phyloP scores from a whole-genome alignment of 2,888 invertebrate species.

The Erebia aethiops region DNA sequence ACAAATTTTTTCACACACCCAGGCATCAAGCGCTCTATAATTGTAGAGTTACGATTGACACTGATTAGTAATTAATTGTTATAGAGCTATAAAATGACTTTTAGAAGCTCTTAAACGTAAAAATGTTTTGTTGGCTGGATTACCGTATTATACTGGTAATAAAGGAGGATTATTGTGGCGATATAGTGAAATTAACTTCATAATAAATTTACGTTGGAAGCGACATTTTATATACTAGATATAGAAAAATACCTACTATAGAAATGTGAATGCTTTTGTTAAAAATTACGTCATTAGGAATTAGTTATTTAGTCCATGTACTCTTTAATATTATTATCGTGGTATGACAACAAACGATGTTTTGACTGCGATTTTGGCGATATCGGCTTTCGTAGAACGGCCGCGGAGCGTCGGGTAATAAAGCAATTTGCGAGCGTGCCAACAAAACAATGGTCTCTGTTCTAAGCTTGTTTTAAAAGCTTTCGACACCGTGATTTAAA shows the following conservation, averaged over 20 bases:
- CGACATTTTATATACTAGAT: constrained; percentile 47
- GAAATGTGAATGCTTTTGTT: constrained; percentile 34
- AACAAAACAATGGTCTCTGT: constrained; percentile 78
- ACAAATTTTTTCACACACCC: constrained; percentile 68
- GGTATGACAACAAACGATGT: constrained; percentile 71
- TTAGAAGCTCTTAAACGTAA: constrained; percentile 61
- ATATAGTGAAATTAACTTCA: constrained; percentile 33
- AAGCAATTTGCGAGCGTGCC: constrained; percentile 79
- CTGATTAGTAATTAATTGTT: constrained; percentile 78
- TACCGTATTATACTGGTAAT: constrained; percentile 47
- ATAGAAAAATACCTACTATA: constrained; percentile 38
- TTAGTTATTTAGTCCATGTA: constrained; percentile 18
- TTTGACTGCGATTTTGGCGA: constrained; percentile 77
- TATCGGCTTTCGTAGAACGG: constrained; percentile 74
- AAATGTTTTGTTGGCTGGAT: constrained; percentile 55
- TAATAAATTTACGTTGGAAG: constrained; percentile 40
- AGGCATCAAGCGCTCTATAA: constrained; percentile 69
- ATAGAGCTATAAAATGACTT: constrained; percentile 67
- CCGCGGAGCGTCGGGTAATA: constrained; percentile 70
- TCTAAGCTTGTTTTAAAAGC: constrained; percentile 81
- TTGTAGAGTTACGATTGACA: constrained; percentile 72
- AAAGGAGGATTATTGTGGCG: constrained; percentile 43
- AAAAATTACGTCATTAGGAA: constrained; percentile 19
- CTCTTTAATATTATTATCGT: constrained; percentile 20
- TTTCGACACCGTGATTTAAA: constrained; percentile 82